Base-by-base conservation (phyloP, 2,888 invertebrate genomes). In the Coremacera marginata region DNA sequence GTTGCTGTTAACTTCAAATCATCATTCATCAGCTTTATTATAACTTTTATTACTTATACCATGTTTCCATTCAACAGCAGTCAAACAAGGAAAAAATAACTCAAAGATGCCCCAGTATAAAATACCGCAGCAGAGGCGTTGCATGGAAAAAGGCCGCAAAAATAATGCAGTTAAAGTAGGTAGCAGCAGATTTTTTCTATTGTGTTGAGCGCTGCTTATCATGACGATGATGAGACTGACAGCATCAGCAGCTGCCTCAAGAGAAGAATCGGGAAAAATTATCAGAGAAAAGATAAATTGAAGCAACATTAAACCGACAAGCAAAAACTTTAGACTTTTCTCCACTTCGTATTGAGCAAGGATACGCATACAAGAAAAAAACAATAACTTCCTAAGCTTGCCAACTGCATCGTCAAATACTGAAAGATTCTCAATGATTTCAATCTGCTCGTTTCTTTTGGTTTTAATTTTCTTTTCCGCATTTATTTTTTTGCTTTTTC, bases 381-480 rank as follows among this genome's bases (percentile, higher is more conserved):
- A 25, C 37, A 34, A 57, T 14, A 60, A 14, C 16, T 25, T 60
- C 11, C 37, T 11, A 57, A 37, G 27, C 37, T 57, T 57, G 57
- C 57, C 57, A 37, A 71, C 37, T 57, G 22, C n/a, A 9, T 3
- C 55, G 37, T 34, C 14, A 31, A 22, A 19, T 19, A 22, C 44
- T 52, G 14, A 27, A 19, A 31, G n/a, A 19, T 37, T 37, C 57
- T 71, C 71, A 71, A 71, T 71, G 71, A 71, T 71, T 71, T 34
- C 71, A 71, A 71, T 71, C 71, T 71, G 60, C 60, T 71, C 71
- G 60, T 71, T 71, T 71, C 37, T 44, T 60, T 71, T 60, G 44
- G 37, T 52, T 70, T 70, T 52, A 70, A 25, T 70, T 44, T 44
- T 44, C 11, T 14, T 67, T 67, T 19, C 34, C 22, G 9, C 14